These are phyloP conservation scores for Lymantria monacha DNA, from an alignment of 2,888 invertebrate species.

Conservation along the genomic window DNA sequence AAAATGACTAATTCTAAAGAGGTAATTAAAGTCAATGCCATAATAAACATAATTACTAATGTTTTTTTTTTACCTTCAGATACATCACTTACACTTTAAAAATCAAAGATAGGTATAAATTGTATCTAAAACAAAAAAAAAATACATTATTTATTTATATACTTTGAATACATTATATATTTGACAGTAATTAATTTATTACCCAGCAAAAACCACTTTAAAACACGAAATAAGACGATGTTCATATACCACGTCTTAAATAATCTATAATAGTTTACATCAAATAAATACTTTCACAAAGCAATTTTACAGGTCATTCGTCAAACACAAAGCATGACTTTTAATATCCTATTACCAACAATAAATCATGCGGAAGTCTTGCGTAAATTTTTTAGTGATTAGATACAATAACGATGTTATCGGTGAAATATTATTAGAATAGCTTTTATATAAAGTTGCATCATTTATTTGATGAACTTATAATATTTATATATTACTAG, in stretches of 20 bases:
- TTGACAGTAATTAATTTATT: not conserved
- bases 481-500: too few relatives aligned
- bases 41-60: too few relatives aligned
- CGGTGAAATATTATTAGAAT: not conserved
- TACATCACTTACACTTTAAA: too few relatives aligned
- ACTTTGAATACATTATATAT: not conserved
- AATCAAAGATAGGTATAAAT: too few relatives aligned
- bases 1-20: too few relatives aligned
- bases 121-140: too few relatives aligned
- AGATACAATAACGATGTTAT: slow-evolving; percentile 1
- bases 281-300: slow-evolving; percentile 2
- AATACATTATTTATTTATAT: too few relatives aligned
- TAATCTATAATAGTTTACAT: not conserved
- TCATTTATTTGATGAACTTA: not conserved
- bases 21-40: too few relatives aligned
- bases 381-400: slow-evolving; percentile 12
- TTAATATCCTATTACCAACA: slow-evolving; percentile 6
- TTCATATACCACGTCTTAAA: not conserved
- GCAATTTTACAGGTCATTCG: slow-evolving; percentile 11
- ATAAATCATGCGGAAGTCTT: slow-evolving; percentile 9
- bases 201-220: not conserved
- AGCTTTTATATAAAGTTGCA: not conserved
- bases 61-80: too few relatives aligned
- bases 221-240: not conserved
- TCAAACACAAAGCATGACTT: slow-evolving; percentile 14